Evolutionary conservation across 2,797 vertebrate species (phyloP), one percentile per base, ranked within the genome.

Genomic region (Labeo calbasu): DNA sequence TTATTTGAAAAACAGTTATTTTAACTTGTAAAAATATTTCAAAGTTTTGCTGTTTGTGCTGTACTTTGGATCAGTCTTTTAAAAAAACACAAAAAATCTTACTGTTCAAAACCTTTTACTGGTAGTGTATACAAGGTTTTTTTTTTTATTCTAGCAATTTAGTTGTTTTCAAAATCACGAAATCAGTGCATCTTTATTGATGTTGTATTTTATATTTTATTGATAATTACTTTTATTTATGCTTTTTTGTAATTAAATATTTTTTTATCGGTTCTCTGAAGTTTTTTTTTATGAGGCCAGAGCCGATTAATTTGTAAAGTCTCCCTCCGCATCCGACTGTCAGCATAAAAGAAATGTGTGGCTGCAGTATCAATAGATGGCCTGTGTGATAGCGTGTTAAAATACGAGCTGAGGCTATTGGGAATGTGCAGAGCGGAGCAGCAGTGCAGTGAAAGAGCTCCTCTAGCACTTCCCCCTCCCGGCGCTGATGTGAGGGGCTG

Each of bases 381-480:
- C 91, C 92, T 90, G 91, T 91, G 90, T 82, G 91, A 89, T 91
- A 89, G 88, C 89, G 77, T 85, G 88, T 88, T 87, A 82, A 88
- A 86, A 87, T 82, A 77, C 81, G 82, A 86, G 65, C 40, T 87
- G 89, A 84, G 88, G 89, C 87, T 70, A 90, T 91, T 91, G 90
- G 89, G 89, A 90, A 87, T 90, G 89, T 88, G 91, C 87, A 84
- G 89, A 86, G 89, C 89, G 86, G 89, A 79, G 75, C 76, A 86
- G 90, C 89, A 84, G 84, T 88, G 88, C 90, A 88, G 91, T 91
- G 90, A 95, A 95, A 95, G 94, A 94, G 94, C 92, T 89, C 90
- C 92, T 87, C 91, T 89, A 91, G 75, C 84, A 70, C 76, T 68
- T 82, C 0, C 0, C 79, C 88, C 28, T 57, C 75, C 48, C 73